Percentiles rank a stretch among this genome's conserved stretches.
These are phyloP conservation scores for Sinocyclocheilus maitianheensis DNA, from an alignment of 2,113 vertebrate genomes.

Conservation along the genomic window DNA sequence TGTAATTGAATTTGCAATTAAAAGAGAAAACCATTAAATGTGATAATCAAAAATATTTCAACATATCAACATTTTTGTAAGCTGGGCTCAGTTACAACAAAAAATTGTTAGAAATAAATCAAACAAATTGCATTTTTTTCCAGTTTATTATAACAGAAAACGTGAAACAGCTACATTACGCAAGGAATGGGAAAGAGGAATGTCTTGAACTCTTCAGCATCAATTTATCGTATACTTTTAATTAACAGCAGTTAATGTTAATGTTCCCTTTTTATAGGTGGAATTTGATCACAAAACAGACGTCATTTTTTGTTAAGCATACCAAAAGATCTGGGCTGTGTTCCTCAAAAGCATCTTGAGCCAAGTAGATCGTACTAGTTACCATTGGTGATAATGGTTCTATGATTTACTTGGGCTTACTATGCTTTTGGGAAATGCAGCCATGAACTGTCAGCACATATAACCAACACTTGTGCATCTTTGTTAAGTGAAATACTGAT, in stretches of 20 bases:
- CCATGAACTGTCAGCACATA: neutral
- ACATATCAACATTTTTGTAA: neutral
- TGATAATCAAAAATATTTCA: constrained; percentile 27
- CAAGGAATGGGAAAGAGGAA: neutral
- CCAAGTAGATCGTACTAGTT: too few species aligned
- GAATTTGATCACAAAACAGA: neutral
- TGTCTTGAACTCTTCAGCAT: neutral
- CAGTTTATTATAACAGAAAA: constrained; percentile 27
- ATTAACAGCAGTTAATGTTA: neutral
- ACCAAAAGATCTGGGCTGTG: neutral
- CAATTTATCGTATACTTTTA: neutral
- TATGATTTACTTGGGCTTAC: too few species aligned
- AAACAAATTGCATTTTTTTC: neutral
- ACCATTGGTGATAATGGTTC: too few species aligned
- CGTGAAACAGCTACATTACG: neutral
- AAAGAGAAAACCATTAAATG: constrained; percentile 19
- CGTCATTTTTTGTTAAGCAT: neutral
- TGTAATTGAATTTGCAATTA: constrained; percentile 16
- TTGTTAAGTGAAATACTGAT: neutral
- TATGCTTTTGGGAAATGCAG: too few species aligned
- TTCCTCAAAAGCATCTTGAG: neutral
- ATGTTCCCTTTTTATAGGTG: neutral
- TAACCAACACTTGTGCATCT: neutral
- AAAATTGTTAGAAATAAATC: neutral
- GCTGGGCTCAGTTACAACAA: neutral